Evolutionary conservation across 30 jellyfish, hydroid and myxozoan species (phyloP).

Genomic region (Nemopilema nomurai): DNA sequence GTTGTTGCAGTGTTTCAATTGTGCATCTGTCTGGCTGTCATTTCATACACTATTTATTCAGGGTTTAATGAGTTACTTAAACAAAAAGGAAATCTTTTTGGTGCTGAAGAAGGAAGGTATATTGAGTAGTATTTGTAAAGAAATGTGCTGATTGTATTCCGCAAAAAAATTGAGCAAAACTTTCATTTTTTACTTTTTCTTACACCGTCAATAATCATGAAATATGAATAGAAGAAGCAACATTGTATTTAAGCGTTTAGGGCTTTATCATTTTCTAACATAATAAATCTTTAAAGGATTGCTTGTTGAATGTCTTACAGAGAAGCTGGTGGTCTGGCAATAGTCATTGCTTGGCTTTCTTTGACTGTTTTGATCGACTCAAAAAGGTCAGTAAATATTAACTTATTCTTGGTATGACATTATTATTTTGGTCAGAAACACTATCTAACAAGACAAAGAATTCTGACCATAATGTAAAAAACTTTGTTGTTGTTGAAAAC

Average conservation of each 20-base stretch:
- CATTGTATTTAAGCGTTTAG: no score
- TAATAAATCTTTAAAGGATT: no score
- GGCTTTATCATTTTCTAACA: no score
- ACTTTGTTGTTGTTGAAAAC: no score
- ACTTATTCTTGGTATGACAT: background rate
- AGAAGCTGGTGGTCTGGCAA: constrained; percentile 61
- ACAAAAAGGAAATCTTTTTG: constrained; percentile 40
- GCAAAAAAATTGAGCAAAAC: no score
- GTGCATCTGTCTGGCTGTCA: constrained; percentile 17
- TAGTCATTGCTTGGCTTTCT: constrained; percentile 45
- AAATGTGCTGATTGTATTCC: no score
- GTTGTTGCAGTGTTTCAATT: background rate
- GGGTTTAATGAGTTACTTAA: constrained; percentile 40
- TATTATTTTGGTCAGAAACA: background rate
- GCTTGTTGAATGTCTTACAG: no score
- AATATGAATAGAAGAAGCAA: no score
- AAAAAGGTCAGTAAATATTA: constrained; percentile 3
- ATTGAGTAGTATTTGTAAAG: background rate
- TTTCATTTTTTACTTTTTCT: no score
- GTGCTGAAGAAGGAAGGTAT: constrained; percentile 56
- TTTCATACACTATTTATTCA: constrained; percentile 26
- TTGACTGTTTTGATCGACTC: constrained; percentile 12
- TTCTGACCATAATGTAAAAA: no score
- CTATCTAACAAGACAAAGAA: no score
- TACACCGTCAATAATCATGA: no score